Percentiles rank a stretch among this genome's conserved stretches.
Conservation (phyloP, 2,797 vertebrate genomes). For the Pangasius larnaudii region DNA sequence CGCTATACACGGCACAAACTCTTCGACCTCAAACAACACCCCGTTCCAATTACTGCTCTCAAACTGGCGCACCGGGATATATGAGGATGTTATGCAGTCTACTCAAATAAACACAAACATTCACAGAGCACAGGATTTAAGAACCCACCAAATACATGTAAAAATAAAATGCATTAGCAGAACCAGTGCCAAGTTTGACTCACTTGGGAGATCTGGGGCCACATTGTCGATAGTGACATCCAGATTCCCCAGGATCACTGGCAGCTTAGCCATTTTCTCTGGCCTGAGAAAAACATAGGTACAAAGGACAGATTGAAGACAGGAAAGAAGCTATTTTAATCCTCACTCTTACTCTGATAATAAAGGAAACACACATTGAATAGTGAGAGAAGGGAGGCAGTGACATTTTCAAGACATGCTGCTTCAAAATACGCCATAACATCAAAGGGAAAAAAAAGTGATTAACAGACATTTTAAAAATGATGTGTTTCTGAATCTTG, state of each 20-base stretch:
- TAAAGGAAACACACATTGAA: neutral
- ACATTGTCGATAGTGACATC: constrained; percentile 92
- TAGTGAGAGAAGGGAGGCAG: neutral
- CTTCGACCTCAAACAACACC: constrained; percentile 91
- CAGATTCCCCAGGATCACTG: constrained; percentile 94
- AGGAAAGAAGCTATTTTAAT: constrained; percentile 16
- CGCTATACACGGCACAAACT: constrained; percentile 94
- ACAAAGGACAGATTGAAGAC: constrained; percentile 23
- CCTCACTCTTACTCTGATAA: neutral
- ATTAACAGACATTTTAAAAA: neutral
- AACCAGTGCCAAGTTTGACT: constrained; percentile 62
- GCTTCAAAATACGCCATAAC: neutral
- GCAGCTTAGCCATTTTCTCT: constrained; percentile 97
- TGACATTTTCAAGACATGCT: neutral
- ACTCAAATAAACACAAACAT: constrained; percentile 26
- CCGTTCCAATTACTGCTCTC: constrained; percentile 78
- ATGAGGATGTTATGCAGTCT: constrained; percentile 96
- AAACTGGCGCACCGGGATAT: constrained; percentile 91
- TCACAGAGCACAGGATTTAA: neutral
- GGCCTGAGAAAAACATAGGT: constrained; percentile 75
- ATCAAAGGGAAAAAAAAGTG: neutral
- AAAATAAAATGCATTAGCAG: neutral
- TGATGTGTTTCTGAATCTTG: neutral
- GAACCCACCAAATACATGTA: neutral
- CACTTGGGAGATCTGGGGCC: constrained; percentile 90